Percentiles rank a stretch among this genome's conserved stretches.
Conservation (phyloP, 1,140 invertebrate genomes). For the Lamellibrachia luymesi region DNA sequence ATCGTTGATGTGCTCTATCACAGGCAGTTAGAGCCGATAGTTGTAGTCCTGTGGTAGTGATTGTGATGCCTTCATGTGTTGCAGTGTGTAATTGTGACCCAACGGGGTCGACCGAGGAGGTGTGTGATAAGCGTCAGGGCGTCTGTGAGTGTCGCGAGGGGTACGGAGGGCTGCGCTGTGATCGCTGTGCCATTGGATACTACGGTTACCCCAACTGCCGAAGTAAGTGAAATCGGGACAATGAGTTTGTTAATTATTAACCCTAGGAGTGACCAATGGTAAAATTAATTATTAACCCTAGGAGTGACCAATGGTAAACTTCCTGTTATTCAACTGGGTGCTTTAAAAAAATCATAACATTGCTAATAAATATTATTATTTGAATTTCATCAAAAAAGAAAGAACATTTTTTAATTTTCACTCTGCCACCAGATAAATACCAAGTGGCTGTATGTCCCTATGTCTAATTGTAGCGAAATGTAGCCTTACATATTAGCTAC, state of each 20-base stretch:
- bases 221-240: constrained; percentile 30
- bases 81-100: constrained; percentile 91
- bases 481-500: no score
- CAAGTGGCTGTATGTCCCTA: no score
- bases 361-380: no score
- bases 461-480: no score
- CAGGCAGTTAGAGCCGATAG: no score
- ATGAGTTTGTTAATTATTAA: background rate
- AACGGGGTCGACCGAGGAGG: constrained; percentile 76
- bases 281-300: no score
- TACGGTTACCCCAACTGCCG: constrained; percentile 87
- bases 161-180: constrained; percentile 85
- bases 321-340: no score
- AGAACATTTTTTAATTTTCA: no score
- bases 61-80: background rate
- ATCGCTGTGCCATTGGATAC: constrained; percentile 80
- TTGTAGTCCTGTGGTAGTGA: background rate
- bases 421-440: no score
- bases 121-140: constrained; percentile 84
- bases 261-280: background rate
- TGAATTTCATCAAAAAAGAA: no score
- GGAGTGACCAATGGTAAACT: no score
- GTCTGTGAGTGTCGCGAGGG: constrained; percentile 88
- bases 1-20: background rate
- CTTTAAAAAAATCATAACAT: no score